phyloP scores from a whole-genome alignment of 2,113 vertebrate species.

The Fregetta grallaria region DNA sequence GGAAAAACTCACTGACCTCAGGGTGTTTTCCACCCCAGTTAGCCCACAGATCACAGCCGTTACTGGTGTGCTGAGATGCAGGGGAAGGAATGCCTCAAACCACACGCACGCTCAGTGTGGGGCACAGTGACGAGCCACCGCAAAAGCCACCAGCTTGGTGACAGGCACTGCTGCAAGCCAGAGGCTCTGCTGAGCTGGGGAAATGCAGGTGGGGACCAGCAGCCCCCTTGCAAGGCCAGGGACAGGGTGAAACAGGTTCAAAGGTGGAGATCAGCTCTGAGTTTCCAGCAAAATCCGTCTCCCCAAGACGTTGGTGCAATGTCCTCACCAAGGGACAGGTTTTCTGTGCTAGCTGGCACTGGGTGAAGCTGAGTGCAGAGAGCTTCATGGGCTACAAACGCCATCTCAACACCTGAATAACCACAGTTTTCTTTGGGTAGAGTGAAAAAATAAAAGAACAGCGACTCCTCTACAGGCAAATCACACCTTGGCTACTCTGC shows the following conservation, averaged over 20 bases:
- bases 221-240: not conserved
- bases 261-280: not conserved
- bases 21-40: not conserved
- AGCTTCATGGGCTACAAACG: rapidly evolving
- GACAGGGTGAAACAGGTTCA: not conserved
- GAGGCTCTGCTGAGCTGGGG: not conserved
- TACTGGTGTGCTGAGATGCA: not conserved
- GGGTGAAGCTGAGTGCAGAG: not conserved
- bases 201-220: not conserved
- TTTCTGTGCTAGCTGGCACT: not conserved
- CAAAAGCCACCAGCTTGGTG: not conserved
- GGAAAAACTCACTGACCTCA: not conserved
- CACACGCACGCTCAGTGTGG: rapidly evolving
- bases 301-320: rapidly evolving
- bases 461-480: too few relatives aligned
- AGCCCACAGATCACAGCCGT: not conserved
- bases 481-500: too few relatives aligned
- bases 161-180: not conserved
- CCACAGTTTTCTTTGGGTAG: not conserved
- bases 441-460: not conserved
- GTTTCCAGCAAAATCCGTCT: not conserved
- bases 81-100: not conserved
- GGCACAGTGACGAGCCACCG: rapidly evolving
- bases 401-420: not conserved
- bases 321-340: rapidly evolving